Conservation (phyloP, 2,888 invertebrate species). For the Eupeodes luniger region DNA sequence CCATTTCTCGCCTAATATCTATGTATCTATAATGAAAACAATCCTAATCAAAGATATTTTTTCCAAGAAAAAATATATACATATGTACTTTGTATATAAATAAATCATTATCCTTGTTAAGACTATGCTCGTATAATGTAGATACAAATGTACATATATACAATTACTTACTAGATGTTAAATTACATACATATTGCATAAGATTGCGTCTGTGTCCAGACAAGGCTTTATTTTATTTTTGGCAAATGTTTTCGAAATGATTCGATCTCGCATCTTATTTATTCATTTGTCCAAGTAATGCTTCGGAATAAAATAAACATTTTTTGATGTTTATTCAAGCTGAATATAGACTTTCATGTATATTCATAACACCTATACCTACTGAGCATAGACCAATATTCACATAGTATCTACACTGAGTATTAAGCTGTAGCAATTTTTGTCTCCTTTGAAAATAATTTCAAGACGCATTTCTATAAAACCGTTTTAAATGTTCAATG, state of each 20-base stretch:
- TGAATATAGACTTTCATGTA: conserved; percentile 43
- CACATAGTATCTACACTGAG: too few relatives aligned
- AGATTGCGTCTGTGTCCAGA: not conserved
- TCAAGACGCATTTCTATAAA: not conserved
- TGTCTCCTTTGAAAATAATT: not conserved
- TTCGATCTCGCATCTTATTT: conserved; percentile 26
- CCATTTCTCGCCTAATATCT: not conserved
- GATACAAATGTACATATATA: too few relatives aligned
- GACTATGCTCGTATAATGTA: too few relatives aligned
- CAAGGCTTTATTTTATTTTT: not conserved
- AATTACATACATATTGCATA: too few relatives aligned
- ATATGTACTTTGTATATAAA: too few relatives aligned
- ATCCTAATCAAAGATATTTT: conserved; percentile 22
- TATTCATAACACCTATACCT: not conserved
- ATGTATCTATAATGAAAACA: not conserved
- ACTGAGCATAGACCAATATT: not conserved
- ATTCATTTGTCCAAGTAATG: conserved; percentile 69
- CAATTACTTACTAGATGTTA: too few relatives aligned
- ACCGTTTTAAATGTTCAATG: conserved; percentile 42
- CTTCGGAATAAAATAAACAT: conserved; percentile 67
- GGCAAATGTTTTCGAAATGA: conserved; percentile 31
- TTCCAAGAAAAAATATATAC: not conserved
- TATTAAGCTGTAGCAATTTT: too few relatives aligned
- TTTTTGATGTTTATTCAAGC: conserved; percentile 72
- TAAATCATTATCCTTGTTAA: too few relatives aligned